Base-by-base conservation (phyloP, 2,888 invertebrate species). In the Agrotis exclamationis region DNA sequence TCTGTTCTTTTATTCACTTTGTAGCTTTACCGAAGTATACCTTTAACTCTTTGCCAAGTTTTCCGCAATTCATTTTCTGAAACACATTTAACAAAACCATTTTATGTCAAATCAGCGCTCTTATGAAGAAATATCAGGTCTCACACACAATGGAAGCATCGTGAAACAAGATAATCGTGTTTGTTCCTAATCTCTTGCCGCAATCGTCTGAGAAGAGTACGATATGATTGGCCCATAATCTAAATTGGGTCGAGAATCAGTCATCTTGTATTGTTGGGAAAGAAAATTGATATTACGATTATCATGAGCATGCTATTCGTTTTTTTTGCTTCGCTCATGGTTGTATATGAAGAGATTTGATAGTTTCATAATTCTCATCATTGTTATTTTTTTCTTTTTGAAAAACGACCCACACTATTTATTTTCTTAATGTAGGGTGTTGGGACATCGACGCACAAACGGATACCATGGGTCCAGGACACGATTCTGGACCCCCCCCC, bases 211-310 rank as follows among this genome's bases (percentile, higher is more conserved):
- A 51, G 63, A 24, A 63, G 60, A 75, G 18, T 11, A 18, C 51
- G 63, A 80, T 77, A 48, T 33, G 51, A 60, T 66, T 56, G 51
- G 47, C 33, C 51, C 45, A 22, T 73, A 53, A 77, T 77, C 80
- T 64, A 60, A 80, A 77, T 80, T 63, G 76, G 63, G 48, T 60
- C 18, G 44, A 51, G 44, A 63, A 53, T 59, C 54, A 58, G 56
- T 28, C 44, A 53, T n/a, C 45, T 44, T n/a, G 20, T 20, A 59
- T 63, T 74, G 24, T 57, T 57, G 33, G 28, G 16, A 33, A 14
- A 70, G 11, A 51, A 79, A 79, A 74, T 48, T 62, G 28, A 44
- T 79, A 58, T 62, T 45, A 60, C 44, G 33, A 62, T 57, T 18
- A 65, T 18, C 51, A 57, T 20, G 14, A 33, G 14, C 54, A 57